phyloP scores from a whole-genome alignment of 1,140 invertebrate genomes.

The Cyclina sinensis region DNA sequence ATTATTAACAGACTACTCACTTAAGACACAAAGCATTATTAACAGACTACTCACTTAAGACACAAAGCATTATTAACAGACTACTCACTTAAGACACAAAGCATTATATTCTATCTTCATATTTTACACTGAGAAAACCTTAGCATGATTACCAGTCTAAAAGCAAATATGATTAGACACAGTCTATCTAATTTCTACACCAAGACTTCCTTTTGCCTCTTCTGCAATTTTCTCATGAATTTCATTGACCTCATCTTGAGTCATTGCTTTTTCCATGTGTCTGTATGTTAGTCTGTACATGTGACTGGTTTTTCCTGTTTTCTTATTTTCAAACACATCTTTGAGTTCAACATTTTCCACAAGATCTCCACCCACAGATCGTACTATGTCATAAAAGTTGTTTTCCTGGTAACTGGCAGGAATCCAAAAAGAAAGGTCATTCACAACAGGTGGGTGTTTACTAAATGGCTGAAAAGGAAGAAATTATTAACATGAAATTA shows the following conservation, averaged over 20 bases:
- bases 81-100: too few relatives aligned
- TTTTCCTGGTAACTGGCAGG: slow-evolving; percentile 92
- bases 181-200: slow-evolving; percentile 87
- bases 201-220: slow-evolving; percentile 89
- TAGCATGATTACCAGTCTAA: too few relatives aligned
- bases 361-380: slow-evolving; percentile 94
- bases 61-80: too few relatives aligned
- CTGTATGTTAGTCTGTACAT: slow-evolving; percentile 98
- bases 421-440: slow-evolving; percentile 99
- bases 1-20: too few relatives aligned
- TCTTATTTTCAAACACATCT: slow-evolving; percentile 96
- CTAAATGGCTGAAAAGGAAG: slow-evolving; percentile 93
- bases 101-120: too few relatives aligned
- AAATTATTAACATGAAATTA: too few relatives aligned
- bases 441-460: slow-evolving; percentile 94
- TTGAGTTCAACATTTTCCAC: slow-evolving; percentile 95
- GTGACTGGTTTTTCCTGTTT: slow-evolving; percentile 93
- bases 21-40: too few relatives aligned
- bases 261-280: slow-evolving; percentile 96
- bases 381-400: slow-evolving; percentile 98
- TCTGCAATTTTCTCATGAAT: slow-evolving; percentile 94
- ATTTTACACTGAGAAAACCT: too few relatives aligned
- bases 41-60: too few relatives aligned
- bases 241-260: slow-evolving; percentile 94
- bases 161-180: too few relatives aligned